A percentile compares a stretch with the other conserved stretches of the same genome.
These are phyloP conservation scores for Thera britannica DNA, from an alignment of 2,888 invertebrate genomes.

Conservation along the genomic window DNA sequence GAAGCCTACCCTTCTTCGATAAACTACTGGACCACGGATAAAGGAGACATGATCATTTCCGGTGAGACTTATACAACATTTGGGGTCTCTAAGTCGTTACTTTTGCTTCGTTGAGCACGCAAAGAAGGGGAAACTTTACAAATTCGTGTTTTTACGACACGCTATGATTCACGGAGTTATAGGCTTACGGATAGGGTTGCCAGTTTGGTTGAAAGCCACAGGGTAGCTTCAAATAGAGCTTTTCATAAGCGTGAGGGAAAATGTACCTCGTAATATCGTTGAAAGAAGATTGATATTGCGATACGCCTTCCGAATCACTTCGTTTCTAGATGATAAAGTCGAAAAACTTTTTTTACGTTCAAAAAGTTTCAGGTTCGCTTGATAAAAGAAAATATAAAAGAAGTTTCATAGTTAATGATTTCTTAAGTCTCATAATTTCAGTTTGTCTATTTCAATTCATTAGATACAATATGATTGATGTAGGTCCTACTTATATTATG, in stretches of 20 bases:
- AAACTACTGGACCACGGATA: constrained; percentile 97
- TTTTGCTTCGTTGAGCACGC: constrained; percentile 44
- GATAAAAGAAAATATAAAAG: constrained; percentile 7
- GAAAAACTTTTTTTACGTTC: constrained; percentile 2
- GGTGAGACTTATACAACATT: constrained; percentile 84
- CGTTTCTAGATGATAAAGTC: constrained; percentile 23
- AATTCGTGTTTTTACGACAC: constrained; percentile 47
- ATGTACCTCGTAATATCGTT: constrained; percentile 23
- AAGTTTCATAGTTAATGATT: not conserved
- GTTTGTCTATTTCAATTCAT: not conserved
- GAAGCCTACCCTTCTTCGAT: constrained; percentile 97
- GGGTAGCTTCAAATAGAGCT: constrained; percentile 31
- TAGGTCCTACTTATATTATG: not conserved
- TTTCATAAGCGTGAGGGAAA: constrained; percentile 25
- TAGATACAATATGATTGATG: too few relatives aligned
- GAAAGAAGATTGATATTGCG: constrained; percentile 29
- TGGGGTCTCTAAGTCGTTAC: constrained; percentile 44
- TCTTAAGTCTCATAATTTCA: not conserved
- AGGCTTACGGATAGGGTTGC: constrained; percentile 44
- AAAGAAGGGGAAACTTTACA: constrained; percentile 48
- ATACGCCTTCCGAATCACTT: constrained; percentile 26
- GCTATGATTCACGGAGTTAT: constrained; percentile 48
- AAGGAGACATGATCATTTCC: constrained; percentile 96
- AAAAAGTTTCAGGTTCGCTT: constrained; percentile 11
- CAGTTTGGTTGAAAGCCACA: constrained; percentile 38